A percentile compares a stretch with the other conserved stretches of the same genome.
Evolutionary conservation across 2,797 vertebrate genomes (phyloP).

Genomic region (Sebastiscus albofasciatus): DNA sequence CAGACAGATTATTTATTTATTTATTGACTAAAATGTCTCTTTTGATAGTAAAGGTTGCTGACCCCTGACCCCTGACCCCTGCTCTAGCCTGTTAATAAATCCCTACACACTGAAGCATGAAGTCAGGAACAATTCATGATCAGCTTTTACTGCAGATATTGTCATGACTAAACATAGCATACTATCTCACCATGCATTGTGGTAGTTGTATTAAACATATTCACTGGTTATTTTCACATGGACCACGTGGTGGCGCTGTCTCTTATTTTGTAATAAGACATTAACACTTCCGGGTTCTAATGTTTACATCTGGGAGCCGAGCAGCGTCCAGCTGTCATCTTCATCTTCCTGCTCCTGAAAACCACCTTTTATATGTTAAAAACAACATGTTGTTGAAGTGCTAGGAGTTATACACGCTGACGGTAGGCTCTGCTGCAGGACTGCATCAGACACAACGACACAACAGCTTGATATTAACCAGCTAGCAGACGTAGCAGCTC

Average conservation of each 20-base stretch:
- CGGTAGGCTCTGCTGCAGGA: constrained; percentile 11
- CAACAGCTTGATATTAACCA: background rate
- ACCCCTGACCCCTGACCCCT: too few relatives aligned
- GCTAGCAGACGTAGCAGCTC: background rate
- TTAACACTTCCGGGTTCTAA: constrained; percentile 70
- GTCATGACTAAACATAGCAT: too few relatives aligned
- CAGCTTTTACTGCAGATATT: too few relatives aligned
- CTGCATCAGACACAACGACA: rapidly evolving
- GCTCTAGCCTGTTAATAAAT: too few relatives aligned
- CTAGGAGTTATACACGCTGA: background rate
- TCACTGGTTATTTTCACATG: too few relatives aligned
- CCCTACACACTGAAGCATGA: too few relatives aligned
- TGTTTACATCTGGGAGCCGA: constrained; percentile 64
- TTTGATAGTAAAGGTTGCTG: too few relatives aligned
- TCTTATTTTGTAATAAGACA: background rate
- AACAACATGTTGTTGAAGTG: background rate
- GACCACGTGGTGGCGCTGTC: constrained; percentile 23
- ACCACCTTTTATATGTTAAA: background rate
- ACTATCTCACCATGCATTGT: too few relatives aligned
- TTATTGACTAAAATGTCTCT: too few relatives aligned
- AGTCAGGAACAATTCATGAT: too few relatives aligned
- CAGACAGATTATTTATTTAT: too few relatives aligned
- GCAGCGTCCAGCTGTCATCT: background rate
- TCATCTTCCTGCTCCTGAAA: background rate
- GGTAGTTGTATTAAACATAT: too few relatives aligned